These are phyloP conservation scores for Cotesia typhae DNA, from an alignment of 1,140 invertebrate species.

Conservation along the genomic window DNA sequence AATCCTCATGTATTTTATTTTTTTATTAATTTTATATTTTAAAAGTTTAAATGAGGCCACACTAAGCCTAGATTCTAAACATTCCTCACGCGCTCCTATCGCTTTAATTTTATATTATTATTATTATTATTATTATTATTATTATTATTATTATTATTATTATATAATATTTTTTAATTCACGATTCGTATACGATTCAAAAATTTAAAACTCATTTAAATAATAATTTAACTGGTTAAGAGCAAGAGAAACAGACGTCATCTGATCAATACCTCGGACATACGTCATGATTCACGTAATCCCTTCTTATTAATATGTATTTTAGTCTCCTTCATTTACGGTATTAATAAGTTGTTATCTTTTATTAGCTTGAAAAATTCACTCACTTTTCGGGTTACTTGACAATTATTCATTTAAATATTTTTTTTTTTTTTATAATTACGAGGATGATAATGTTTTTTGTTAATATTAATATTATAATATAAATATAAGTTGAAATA, in stretches of 20 bases:
- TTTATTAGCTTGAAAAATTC: not conserved
- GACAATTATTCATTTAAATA: not conserved
- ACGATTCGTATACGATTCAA: no score
- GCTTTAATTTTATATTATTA: not conserved
- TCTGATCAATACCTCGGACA: conserved; percentile 12
- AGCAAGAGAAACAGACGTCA: conserved; percentile 2
- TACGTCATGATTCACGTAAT: conserved; percentile 15
- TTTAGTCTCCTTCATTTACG: no score
- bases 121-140: not conserved
- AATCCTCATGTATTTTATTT: not conserved
- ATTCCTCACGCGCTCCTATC: conserved; percentile 21
- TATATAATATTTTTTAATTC: not conserved
- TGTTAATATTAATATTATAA: no score
- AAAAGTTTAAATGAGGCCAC: conserved; percentile 9
- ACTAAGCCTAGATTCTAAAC: conserved; percentile 13
- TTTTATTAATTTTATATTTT: conserved; percentile 21
- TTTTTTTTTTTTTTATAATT: no score
- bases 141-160: not conserved
- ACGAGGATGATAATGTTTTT: no score
- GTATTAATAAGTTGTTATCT: not conserved
- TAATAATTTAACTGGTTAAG: no score
- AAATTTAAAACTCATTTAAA: no score
- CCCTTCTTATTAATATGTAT: not conserved
- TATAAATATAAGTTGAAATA: not conserved
- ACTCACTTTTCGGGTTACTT: no score